A percentile compares a stretch with the other conserved stretches of the same genome.
Evolutionary conservation across 2,888 invertebrate genomes (phyloP).

Genomic region (Hemithea aestivaria): DNA sequence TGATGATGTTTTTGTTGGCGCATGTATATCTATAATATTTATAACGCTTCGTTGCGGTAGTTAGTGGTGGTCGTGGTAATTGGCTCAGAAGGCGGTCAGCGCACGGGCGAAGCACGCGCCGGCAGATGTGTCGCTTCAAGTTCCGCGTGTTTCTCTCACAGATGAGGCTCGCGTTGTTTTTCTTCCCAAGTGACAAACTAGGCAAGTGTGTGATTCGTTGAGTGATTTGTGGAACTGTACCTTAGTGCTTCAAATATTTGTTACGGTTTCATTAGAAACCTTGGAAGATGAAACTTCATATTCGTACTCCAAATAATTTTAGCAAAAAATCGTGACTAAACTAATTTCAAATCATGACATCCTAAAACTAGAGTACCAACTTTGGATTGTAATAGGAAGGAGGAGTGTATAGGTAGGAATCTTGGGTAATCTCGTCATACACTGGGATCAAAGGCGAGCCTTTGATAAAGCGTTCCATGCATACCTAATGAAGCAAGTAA

Average conservation of each 20-base stretch:
- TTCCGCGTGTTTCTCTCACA: constrained; percentile 45
- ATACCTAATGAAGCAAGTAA: constrained; percentile 19
- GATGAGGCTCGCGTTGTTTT: constrained; percentile 59
- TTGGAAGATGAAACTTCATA: too few species aligned
- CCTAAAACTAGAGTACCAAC: constrained; percentile 2
- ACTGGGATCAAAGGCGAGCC: constrained; percentile 22
- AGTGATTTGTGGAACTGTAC: constrained; percentile 2
- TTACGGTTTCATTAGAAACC: too few species aligned
- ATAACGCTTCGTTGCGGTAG: constrained; percentile 28
- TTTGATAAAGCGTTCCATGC: constrained; percentile 28
- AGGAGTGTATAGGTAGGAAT: neutral
- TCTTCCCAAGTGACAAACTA: constrained; percentile 49
- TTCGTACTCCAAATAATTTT: too few species aligned
- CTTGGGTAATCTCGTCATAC: constrained; percentile 4
- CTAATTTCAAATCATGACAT: too few species aligned
- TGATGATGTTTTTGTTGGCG: constrained; percentile 30
- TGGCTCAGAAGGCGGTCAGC: constrained; percentile 36
- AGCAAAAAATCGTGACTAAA: too few species aligned
- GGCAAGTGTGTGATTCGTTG: constrained; percentile 51
- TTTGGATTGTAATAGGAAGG: too few species aligned
- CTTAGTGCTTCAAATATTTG: neutral
- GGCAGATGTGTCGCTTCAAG: constrained; percentile 52
- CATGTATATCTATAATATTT: constrained; percentile 13
- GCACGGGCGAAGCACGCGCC: constrained; percentile 45
- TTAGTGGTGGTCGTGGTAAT: constrained; percentile 23